phyloP scores from a whole-genome alignment of 2,113 vertebrate genomes.

The Ptilonorhynchus violaceus region DNA sequence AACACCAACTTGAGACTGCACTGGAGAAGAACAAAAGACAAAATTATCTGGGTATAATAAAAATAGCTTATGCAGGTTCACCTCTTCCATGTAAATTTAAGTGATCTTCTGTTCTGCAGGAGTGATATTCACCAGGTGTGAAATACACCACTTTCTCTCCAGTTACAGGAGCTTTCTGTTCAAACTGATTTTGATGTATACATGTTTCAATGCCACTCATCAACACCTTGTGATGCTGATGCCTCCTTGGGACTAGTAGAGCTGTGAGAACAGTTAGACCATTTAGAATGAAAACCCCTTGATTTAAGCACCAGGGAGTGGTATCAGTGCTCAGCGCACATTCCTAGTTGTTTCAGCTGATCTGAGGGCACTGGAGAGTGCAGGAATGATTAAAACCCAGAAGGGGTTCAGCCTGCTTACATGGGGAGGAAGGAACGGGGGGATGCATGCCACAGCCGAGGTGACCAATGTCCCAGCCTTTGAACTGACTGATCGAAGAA shows the following conservation, averaged over 20 bases:
- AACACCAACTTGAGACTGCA: not conserved
- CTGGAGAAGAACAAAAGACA: not conserved
- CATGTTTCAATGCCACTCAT: not conserved
- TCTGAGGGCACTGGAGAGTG: not conserved
- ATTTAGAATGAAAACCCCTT: not conserved
- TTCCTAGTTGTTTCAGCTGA: not conserved
- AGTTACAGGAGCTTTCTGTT: not conserved
- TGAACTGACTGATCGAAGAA: not conserved
- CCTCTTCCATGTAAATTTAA: not conserved
- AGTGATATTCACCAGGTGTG: not conserved
- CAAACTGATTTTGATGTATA: not conserved
- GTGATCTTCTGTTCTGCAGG: not conserved
- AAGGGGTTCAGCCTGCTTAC: not conserved
- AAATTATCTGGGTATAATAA: not conserved
- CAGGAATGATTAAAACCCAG: not conserved
- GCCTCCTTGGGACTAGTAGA: not conserved
- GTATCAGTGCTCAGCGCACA: not conserved
- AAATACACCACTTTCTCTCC: not conserved
- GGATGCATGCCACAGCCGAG: rapidly evolving
- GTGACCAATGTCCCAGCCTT: not conserved
- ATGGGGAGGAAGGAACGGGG: not conserved
- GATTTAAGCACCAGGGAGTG: not conserved
- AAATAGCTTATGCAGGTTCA: not conserved
- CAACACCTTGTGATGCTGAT: not conserved
- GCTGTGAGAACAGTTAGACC: not conserved